phyloP scores from a whole-genome alignment of 2,797 vertebrate genomes.

The Anableps anableps region DNA sequence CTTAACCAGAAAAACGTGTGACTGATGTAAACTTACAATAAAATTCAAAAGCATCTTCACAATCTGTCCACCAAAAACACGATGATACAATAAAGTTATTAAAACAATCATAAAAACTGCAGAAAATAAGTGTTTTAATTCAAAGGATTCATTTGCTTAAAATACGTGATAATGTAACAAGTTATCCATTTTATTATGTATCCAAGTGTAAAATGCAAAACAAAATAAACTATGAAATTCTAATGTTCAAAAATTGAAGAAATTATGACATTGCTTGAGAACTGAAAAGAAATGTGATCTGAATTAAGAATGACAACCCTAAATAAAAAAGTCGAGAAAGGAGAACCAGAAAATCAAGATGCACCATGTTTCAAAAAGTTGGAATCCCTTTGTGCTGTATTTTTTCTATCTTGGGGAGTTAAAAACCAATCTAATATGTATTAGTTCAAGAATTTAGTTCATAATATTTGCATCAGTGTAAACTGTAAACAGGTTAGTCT shows the following conservation, averaged over 20 bases:
- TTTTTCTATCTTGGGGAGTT: no score
- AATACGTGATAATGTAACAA: no score
- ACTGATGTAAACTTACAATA: not conserved
- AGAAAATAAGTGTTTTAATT: not conserved
- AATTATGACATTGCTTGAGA: not conserved
- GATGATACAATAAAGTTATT: not conserved
- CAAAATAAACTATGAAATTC: not conserved
- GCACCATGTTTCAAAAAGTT: not conserved
- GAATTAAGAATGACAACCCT: not conserved
- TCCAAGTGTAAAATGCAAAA: not conserved
- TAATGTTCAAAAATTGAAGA: not conserved
- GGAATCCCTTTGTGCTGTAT: not conserved
- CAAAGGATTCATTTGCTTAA: not conserved
- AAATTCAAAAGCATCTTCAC: not conserved
- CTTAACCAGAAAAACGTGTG: not conserved
- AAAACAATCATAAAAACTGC: not conserved
- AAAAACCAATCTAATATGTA: no score
- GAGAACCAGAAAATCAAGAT: not conserved
- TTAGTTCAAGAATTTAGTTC: not conserved
- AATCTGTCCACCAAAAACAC: not conserved
- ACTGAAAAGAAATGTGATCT: not conserved
- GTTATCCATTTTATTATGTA: not conserved
- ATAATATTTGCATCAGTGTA: not conserved
- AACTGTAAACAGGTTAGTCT: not conserved
- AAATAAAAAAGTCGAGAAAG: not conserved